These are phyloP conservation scores for Leuctra nigra DNA, from an alignment of 2,888 invertebrate species.

Conservation along the genomic window DNA sequence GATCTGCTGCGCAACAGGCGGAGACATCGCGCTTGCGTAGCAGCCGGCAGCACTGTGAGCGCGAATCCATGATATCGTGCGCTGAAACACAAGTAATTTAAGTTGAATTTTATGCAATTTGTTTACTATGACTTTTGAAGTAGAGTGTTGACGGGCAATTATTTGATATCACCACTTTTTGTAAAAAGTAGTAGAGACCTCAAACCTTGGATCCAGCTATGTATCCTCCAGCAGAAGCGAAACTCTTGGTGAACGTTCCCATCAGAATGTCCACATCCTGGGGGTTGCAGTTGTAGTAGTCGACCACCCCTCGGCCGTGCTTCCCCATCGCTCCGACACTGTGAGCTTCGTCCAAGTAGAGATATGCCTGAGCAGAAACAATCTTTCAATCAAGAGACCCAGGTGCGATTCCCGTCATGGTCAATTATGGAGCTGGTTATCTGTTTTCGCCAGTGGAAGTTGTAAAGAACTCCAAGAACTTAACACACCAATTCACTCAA, in stretches of 20 bases:
- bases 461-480: too few relatives aligned
- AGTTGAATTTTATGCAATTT: too few relatives aligned
- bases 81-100: too few relatives aligned
- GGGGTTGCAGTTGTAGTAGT: slow-evolving; percentile 77
- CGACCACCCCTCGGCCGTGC: slow-evolving; percentile 79
- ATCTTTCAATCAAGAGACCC: too few relatives aligned
- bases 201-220: slow-evolving; percentile 80
- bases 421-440: too few relatives aligned
- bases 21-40: slow-evolving; percentile 84
- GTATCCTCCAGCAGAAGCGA: slow-evolving; percentile 95
- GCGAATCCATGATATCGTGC: slow-evolving; percentile 68
- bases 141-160: too few relatives aligned
- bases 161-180: too few relatives aligned
- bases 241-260: slow-evolving; percentile 99
- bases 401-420: too few relatives aligned
- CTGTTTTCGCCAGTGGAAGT: too few relatives aligned
- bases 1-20: slow-evolving; percentile 87
- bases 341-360: slow-evolving; percentile 98
- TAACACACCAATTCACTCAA: too few relatives aligned
- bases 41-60: slow-evolving; percentile 74
- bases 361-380: too few relatives aligned
- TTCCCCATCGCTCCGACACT: slow-evolving; percentile 91
- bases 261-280: slow-evolving; percentile 87
- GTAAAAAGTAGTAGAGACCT: not conserved
- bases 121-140: too few relatives aligned